Conservation (phyloP, 2,797 vertebrate species). For the Channa striata region DNA sequence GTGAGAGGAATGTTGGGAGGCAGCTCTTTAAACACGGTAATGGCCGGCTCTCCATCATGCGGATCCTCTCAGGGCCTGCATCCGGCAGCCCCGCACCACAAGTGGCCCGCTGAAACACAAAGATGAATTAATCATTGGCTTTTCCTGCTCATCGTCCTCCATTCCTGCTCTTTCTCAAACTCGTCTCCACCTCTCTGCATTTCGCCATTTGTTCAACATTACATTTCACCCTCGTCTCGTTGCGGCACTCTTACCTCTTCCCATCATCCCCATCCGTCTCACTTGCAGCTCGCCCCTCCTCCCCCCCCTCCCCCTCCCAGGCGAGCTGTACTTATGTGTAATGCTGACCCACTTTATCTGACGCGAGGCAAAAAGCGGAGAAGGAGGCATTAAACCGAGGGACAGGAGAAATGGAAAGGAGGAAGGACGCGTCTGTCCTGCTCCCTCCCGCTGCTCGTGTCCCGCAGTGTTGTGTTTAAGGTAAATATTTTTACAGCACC, state of each 20-base stretch:
- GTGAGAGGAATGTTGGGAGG: conserved; percentile 42
- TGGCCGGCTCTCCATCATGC: conserved; percentile 57
- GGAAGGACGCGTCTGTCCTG: conserved; percentile 46
- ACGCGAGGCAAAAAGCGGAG: conserved; percentile 31
- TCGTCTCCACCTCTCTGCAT: background rate
- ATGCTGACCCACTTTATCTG: conserved; percentile 79
- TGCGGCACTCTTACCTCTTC: conserved; percentile 17
- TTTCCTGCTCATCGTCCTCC: conserved; percentile 35
- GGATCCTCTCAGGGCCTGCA: conserved; percentile 46
- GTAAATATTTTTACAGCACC: conserved; percentile 92
- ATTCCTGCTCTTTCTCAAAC: conserved; percentile 55
- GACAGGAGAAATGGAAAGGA: conserved; percentile 21
- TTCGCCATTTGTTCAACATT: background rate
- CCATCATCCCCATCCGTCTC: conserved; percentile 33
- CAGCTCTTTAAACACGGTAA: conserved; percentile 63
- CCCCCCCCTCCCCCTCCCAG: conserved; percentile 34
- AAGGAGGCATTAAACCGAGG: conserved; percentile 6
- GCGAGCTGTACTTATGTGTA: conserved; percentile 54
- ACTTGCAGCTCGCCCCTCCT: conserved; percentile 33
- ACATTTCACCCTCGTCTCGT: conserved; percentile 16
- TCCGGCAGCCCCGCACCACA: conserved; percentile 32
- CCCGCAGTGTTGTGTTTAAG: conserved; percentile 84
- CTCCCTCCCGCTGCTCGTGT: conserved; percentile 59
- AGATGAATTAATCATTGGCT: conserved; percentile 84
- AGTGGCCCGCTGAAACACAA: conserved; percentile 44